Base-by-base conservation (phyloP, 2,797 vertebrate genomes). In the Oreochromis grahami region DNA sequence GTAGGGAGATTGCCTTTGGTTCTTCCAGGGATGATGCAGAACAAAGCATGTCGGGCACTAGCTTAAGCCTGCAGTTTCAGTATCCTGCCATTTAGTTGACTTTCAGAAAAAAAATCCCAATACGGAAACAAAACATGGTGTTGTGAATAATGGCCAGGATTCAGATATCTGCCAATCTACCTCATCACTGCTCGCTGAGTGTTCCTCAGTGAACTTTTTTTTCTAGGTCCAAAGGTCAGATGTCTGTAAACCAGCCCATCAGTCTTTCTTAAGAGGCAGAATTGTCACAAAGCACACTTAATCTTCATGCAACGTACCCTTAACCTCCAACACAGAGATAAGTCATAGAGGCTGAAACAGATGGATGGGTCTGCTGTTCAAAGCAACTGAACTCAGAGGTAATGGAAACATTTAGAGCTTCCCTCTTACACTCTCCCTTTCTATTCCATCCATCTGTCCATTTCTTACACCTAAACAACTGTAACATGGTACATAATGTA, bases 291-390 rank as follows among this genome's bases (percentile, higher is more conserved):
- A 90, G 79, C 74, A 77, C 87, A 89, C 84, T 90, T 86, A 87
- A 93, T 94, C 91, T 93, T 90, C 90, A 93, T 91, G 91, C 92
- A 91, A 93, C 91, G 88, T 84, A 89, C 83, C 87, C 76, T 80
- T 85, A 94, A 91, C 89, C 90, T 91, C 90, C 82, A 88, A 80
- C 90, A 88, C 80, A 51, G 81, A 89, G 81, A 90, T 85, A 90
- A 82, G 88, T 88, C 82, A 52, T 45, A 24, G 14, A 53, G 80
- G 84, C 52, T 3, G 56, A 89, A 76, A 55, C 85, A 91, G 88
- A 91, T 41, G 5, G 70, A 92, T 83, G 84, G 76, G 83, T 77
- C 86, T 58, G 32, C 80, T 14, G 60, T 56, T 77, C 38, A 41
- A 65, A 90, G 77, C 58, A 83, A 77, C 82, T 60, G 77, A 85